Conservation (phyloP, 2,888 invertebrate species). For the Ophraella communa region DNA sequence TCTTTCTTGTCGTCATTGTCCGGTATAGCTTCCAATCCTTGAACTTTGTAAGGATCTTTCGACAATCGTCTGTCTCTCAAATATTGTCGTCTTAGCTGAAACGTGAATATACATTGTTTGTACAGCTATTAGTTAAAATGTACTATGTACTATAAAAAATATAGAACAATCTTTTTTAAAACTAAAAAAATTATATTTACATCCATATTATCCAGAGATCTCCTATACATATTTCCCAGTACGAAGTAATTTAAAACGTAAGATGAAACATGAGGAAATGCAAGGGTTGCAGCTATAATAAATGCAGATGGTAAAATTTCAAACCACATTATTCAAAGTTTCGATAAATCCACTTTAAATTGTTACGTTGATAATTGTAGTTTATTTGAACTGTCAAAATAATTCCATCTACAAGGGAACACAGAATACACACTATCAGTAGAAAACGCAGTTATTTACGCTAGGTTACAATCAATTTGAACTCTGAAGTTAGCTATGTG, state of each 20-base stretch:
- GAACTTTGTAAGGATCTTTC: constrained; percentile 67
- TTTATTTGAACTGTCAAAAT: no score
- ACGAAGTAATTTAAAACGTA: constrained; percentile 68
- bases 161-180: no score
- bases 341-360: no score
- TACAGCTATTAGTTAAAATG: background rate
- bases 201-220: constrained; percentile 56
- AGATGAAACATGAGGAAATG: constrained; percentile 67
- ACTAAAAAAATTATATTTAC: no score
- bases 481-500: no score
- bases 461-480: no score
- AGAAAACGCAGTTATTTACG: no score
- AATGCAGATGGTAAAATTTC: constrained; percentile 71
- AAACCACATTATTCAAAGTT: constrained; percentile 80
- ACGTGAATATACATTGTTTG: constrained; percentile 54
- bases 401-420: no score
- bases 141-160: background rate
- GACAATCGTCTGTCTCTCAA: constrained; percentile 68
- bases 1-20: background rate
- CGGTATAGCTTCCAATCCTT: constrained; percentile 63
- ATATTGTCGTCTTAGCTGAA: constrained; percentile 65
- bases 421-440: no score
- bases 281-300: constrained; percentile 67
- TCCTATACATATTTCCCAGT: constrained; percentile 67
- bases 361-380: no score